phyloP scores from a whole-genome alignment of 2,113 vertebrate genomes.

The Erythrocebus patas region DNA sequence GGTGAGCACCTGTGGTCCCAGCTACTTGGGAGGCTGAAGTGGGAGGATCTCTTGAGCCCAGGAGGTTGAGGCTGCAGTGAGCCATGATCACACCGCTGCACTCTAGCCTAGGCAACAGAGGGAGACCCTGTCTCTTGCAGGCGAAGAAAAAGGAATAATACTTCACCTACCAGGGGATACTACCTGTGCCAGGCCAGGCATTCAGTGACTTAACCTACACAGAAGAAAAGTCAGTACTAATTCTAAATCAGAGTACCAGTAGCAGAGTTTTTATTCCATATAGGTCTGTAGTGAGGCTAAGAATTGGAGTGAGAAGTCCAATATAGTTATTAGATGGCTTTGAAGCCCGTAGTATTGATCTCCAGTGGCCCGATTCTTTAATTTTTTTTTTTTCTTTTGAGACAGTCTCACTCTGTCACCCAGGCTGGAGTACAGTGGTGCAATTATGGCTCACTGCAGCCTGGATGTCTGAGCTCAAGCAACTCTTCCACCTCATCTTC shows the following conservation, averaged over 20 bases:
- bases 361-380: not conserved
- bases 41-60: not conserved
- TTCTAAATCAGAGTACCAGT: not conserved
- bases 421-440: too few species aligned
- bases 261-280: not conserved
- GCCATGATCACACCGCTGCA: too few species aligned
- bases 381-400: not conserved
- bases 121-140: too few species aligned
- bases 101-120: too few species aligned
- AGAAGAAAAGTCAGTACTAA: not conserved
- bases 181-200: fast-evolving
- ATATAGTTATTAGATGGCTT: not conserved
- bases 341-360: not conserved
- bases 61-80: too few species aligned
- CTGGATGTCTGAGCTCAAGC: too few species aligned
- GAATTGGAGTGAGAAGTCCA: not conserved
- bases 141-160: too few species aligned
- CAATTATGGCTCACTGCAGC: too few species aligned
- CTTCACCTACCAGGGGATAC: not conserved
- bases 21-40: not conserved
- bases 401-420: not conserved
- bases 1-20: not conserved
- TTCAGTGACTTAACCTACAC: not conserved
- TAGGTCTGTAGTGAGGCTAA: not conserved
- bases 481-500: too few species aligned